phyloP scores from a whole-genome alignment of 2,113 vertebrate species.

The Conger conger region DNA sequence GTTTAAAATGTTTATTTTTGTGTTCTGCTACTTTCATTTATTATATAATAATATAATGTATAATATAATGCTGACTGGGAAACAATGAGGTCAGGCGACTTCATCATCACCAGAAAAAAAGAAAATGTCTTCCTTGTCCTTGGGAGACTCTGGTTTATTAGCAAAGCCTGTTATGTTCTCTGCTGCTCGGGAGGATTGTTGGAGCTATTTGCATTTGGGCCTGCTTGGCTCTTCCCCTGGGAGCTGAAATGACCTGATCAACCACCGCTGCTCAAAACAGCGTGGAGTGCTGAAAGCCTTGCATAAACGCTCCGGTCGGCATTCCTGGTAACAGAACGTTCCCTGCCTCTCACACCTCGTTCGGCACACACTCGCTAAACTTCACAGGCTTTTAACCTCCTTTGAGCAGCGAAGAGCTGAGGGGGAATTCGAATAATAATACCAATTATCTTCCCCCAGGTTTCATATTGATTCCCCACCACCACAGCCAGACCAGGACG shows the following conservation, averaged over 20 bases:
- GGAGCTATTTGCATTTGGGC: slow-evolving; percentile 19
- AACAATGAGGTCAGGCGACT: not conserved
- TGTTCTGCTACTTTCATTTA: not conserved
- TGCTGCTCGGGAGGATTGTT: slow-evolving; percentile 8
- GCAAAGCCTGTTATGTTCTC: not conserved
- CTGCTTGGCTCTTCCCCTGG: slow-evolving; percentile 7
- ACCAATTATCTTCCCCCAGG: not conserved
- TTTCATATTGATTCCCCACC: not conserved
- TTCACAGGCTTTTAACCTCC: not conserved
- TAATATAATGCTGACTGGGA: not conserved
- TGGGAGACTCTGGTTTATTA: slow-evolving; percentile 2
- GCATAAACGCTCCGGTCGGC: slow-evolving; percentile 22
- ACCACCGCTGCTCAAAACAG: slow-evolving; percentile 14
- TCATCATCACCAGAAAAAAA: slow-evolving; percentile 6
- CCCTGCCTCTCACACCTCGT: not conserved
- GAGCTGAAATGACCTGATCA: slow-evolving; percentile 20
- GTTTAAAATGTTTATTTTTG: not conserved
- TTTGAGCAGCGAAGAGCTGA: not conserved
- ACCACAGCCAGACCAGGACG: not conserved
- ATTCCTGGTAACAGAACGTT: slow-evolving; percentile 25
- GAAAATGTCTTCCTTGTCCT: not conserved
- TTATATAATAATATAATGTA: no score
- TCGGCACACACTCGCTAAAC: slow-evolving; percentile 8
- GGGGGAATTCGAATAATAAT: not conserved
- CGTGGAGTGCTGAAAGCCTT: not conserved